Conservation (phyloP, 2,113 vertebrate species). For the Oryzias javanicus region DNA sequence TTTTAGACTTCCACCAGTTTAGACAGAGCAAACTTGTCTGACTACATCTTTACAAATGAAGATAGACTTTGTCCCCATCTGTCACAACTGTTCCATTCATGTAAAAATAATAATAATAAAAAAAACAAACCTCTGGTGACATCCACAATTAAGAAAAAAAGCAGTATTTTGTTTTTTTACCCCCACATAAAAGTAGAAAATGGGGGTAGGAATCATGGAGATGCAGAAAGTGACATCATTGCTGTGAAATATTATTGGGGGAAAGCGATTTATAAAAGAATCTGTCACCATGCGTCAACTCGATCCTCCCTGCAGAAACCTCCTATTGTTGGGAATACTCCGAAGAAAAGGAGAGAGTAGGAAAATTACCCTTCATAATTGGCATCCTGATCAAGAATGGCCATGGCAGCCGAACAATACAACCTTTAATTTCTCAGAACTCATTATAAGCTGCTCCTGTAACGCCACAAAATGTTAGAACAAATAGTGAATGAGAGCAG, state of each 20-base stretch:
- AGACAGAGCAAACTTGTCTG: constrained; percentile 87
- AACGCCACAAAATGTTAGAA: constrained; percentile 77
- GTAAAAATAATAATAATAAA: constrained; percentile 65
- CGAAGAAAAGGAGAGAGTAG: constrained; percentile 71
- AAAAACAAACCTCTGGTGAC: constrained; percentile 90
- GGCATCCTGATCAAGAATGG: constrained; percentile 89
- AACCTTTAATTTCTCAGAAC: constrained; percentile 98
- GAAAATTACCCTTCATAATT: constrained; percentile 91
- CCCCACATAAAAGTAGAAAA: constrained; percentile 79
- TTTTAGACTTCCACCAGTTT: constrained; percentile 90
- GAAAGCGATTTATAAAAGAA: constrained; percentile 74
- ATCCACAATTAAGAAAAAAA: constrained; percentile 95
- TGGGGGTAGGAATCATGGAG: constrained; percentile 76
- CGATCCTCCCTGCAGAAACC: constrained; percentile 79
- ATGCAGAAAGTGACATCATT: constrained; percentile 85
- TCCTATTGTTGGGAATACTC: constrained; percentile 68
- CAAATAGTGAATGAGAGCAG: constrained; percentile 82
- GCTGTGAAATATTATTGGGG: constrained; percentile 79
- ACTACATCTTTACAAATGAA: constrained; percentile 93
- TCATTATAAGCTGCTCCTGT: constrained; percentile 94
- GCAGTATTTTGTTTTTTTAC: constrained; percentile 83
- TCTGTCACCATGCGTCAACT: constrained; percentile 94
- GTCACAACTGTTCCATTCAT: constrained; percentile 96
- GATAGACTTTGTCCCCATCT: constrained; percentile 90
- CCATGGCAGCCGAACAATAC: constrained; percentile 89